A percentile compares a stretch with the other conserved stretches of the same genome.
Conservation (phyloP, 2,113 vertebrate species). For the Illadopsis cleaveri region DNA sequence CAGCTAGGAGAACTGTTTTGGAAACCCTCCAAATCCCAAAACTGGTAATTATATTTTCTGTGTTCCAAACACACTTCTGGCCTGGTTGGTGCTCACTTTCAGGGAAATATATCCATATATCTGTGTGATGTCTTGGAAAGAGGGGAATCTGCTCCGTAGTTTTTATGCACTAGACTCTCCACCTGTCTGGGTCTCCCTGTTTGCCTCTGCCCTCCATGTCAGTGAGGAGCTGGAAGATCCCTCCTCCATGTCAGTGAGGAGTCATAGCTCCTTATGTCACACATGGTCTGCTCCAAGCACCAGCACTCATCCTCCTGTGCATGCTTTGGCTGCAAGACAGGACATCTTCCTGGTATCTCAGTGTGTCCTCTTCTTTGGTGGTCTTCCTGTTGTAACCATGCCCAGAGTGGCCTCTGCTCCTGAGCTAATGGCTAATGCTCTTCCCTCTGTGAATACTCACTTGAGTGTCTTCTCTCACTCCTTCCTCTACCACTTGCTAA, state of each 20-base stretch:
- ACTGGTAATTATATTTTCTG: background rate
- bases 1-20: background rate
- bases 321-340: background rate
- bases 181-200: background rate
- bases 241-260: background rate
- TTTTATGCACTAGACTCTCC: background rate
- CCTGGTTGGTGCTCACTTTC: background rate
- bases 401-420: background rate
- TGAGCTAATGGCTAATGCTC: background rate
- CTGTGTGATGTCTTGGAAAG: background rate
- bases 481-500: background rate
- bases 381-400: background rate
- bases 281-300: background rate
- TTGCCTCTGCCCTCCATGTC: background rate
- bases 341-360: background rate
- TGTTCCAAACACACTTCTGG: background rate
- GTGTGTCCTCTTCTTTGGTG: background rate
- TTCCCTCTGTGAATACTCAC: background rate
- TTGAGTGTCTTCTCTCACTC: background rate
- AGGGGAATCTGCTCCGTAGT: background rate
- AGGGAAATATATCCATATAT: background rate
- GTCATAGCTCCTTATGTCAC: background rate
- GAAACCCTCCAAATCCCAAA: background rate
- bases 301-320: too few species aligned
- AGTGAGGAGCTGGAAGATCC: background rate